phyloP scores from a whole-genome alignment of 2,113 vertebrate species.

The Phrynosoma platyrhinos region DNA sequence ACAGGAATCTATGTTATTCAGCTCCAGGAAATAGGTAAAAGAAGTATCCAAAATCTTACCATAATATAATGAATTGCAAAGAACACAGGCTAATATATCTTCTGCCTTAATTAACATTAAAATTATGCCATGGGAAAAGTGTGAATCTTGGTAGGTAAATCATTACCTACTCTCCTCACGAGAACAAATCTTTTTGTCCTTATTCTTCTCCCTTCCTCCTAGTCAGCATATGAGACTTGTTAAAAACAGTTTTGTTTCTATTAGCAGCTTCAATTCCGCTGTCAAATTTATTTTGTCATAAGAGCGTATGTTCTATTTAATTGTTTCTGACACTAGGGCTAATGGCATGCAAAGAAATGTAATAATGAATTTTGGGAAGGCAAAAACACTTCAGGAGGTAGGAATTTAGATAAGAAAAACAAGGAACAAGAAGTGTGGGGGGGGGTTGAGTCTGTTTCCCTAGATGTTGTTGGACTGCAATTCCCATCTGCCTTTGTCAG shows the following conservation, averaged over 20 bases:
- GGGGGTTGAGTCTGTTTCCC: too few species aligned
- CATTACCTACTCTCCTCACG: neutral
- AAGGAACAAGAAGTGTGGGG: too few species aligned
- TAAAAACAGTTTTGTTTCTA: slow-evolving; percentile 5
- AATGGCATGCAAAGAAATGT: neutral
- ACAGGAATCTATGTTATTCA: neutral
- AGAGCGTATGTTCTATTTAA: neutral
- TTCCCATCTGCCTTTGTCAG: neutral
- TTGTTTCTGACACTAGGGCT: slow-evolving; percentile 4
- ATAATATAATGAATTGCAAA: neutral
- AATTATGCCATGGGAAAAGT: neutral
- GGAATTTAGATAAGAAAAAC: neutral
- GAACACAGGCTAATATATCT: neutral
- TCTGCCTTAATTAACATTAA: neutral
- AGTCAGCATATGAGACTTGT: neutral
- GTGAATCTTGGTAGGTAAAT: neutral
- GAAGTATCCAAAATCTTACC: neutral
- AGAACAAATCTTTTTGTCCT: neutral
- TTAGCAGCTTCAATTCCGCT: neutral
- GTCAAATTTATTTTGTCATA: slow-evolving; percentile 1
- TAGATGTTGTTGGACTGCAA: too few species aligned
- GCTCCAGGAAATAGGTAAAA: neutral
- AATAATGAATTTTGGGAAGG: neutral
- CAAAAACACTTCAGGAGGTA: neutral
- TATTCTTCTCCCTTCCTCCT: neutral